Conservation (phyloP, 2,113 vertebrate genomes). For the Otocyon megalotis region DNA sequence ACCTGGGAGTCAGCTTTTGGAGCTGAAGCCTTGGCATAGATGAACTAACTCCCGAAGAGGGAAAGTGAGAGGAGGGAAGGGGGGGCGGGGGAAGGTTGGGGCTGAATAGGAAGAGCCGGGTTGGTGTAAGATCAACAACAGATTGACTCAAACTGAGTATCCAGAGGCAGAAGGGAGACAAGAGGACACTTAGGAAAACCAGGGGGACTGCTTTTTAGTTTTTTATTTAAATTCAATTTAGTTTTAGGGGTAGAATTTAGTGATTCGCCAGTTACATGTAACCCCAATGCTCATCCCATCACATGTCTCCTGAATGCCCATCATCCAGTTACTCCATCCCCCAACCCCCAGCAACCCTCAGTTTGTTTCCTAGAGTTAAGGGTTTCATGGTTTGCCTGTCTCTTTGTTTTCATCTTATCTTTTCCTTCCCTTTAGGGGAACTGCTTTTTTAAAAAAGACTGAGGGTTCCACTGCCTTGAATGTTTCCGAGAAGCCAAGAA, state of each 20-base stretch:
- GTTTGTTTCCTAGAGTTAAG: too few species aligned
- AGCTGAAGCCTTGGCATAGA: neutral
- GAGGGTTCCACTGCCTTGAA: neutral
- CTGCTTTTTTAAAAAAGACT: neutral
- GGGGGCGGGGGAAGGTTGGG: too few species aligned
- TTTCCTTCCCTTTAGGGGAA: neutral
- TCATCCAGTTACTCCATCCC: too few species aligned
- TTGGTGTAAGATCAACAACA: neutral
- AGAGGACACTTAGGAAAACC: neutral
- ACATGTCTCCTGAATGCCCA: too few species aligned
- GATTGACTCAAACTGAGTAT: neutral
- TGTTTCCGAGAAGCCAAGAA: neutral
- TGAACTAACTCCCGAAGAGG: neutral
- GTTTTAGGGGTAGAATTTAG: too few species aligned
- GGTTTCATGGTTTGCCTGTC: too few species aligned
- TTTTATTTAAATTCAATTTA: too few species aligned
- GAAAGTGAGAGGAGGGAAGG: too few species aligned
- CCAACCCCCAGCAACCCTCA: too few species aligned
- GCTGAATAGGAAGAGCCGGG: neutral
- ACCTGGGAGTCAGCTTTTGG: neutral
- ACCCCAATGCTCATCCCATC: too few species aligned
- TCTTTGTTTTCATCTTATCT: too few species aligned
- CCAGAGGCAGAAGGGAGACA: neutral
- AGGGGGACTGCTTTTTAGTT: neutral
- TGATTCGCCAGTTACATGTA: too few species aligned